Base-by-base conservation (phyloP, 2,113 vertebrate genomes). In the Gorsachius goisagi region DNA sequence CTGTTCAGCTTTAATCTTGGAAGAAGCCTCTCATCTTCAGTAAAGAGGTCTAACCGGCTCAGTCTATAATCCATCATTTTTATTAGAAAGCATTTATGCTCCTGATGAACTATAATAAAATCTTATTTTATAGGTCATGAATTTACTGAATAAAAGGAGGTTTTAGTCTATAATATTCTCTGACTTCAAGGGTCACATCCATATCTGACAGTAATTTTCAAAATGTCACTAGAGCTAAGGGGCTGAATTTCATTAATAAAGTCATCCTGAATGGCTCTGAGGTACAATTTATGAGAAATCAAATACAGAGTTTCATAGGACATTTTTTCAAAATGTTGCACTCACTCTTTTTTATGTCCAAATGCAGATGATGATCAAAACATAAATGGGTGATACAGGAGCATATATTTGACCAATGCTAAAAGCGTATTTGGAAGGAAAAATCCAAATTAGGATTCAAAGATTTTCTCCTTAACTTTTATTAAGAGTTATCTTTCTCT, bases 101-200 rank as follows among this genome's bases (percentile, higher is more conserved):
- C 9, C 47, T 67, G 45, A 93, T 75, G 82, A 95, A 63, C 75
- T 77, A 59, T 7, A 88, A 50, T 28, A 83, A 88, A 88, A 88
- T 83, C 59, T 83, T 62, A 30, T 45, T 95, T 89, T 77, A 90
- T 58, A 94, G 87, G 74, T 59, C 81, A 93, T 77, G 55, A 89
- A 78, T 77, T 77, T 72, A 78, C 37, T 63, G 66, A 77, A 37
- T 18, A 80, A 49, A 76, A 50, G 27, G 23, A 60, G 19, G 44
- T 35, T 91, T 59, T 52, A 74, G 64, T 78, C 33, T 62, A 56
- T 12, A 63, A 80, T 59, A 62, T 47, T 88, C 55, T 88, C 16
- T 90, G 33, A 55, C 59, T 96, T 85, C 2, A 0, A 85, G 59
- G 72, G 50, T 64, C n/a, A 59, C 50, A 60, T 77, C 84, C 86